Percentiles rank a stretch among this genome's conserved stretches.
These are phyloP conservation scores for Tyto alba DNA, from an alignment of 2,113 vertebrate species.

Conservation along the genomic window DNA sequence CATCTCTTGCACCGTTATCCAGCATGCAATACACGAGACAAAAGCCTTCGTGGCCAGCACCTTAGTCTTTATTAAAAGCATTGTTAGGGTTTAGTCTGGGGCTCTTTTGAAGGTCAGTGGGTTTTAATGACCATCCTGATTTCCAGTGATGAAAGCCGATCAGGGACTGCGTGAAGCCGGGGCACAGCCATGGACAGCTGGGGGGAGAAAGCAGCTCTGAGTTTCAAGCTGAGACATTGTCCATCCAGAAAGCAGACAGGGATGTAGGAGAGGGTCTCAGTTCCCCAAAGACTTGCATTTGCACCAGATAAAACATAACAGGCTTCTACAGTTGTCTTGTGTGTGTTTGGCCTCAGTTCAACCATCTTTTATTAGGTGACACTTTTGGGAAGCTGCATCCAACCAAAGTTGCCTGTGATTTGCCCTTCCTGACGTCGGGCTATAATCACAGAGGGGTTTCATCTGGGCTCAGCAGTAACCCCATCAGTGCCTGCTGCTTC, in stretches of 20 bases:
- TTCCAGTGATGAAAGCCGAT: rapidly evolving
- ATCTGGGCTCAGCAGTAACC: background rate
- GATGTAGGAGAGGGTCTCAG: background rate
- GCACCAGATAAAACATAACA: background rate
- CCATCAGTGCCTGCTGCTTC: background rate
- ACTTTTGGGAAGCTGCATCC: background rate
- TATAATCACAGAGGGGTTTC: rapidly evolving
- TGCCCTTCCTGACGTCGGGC: background rate
- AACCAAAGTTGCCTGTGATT: rapidly evolving
- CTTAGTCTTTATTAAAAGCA: background rate
- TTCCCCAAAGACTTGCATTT: background rate
- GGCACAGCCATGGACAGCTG: rapidly evolving
- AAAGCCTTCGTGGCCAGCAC: background rate
- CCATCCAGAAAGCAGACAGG: background rate
- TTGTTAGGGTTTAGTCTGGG: background rate
- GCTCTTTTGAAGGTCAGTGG: background rate
- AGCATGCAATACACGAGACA: background rate
- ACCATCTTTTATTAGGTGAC: background rate
- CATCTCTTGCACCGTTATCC: background rate
- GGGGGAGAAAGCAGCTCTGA: background rate
- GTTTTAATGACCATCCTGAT: background rate
- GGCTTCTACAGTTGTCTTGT: background rate
- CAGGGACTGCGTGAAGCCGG: rapidly evolving
- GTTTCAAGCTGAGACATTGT: background rate
- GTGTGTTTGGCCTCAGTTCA: background rate